phyloP scores from a whole-genome alignment of 2,113 vertebrate genomes.

The Thymallus thymallus region DNA sequence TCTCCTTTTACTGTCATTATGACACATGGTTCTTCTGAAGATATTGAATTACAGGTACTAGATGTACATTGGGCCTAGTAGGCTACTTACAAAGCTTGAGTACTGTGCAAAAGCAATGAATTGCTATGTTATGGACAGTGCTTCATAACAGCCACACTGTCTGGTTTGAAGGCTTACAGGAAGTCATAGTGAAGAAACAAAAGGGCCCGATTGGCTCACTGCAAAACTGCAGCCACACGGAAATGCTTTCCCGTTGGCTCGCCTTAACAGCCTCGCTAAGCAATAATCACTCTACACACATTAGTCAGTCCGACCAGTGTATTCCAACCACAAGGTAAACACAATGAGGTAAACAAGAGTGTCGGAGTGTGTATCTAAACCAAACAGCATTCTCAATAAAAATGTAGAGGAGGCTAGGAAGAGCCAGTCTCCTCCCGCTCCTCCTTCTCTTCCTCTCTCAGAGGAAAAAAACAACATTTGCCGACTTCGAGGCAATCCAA shows the following conservation, averaged over 20 bases:
- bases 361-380: constrained; percentile 11
- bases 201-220: background rate
- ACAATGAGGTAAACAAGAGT: background rate
- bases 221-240: background rate
- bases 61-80: no score
- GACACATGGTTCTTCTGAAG: background rate
- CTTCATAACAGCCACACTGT: background rate
- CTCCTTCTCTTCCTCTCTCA: no score
- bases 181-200: background rate
- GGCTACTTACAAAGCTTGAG: no score
- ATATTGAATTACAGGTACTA: background rate
- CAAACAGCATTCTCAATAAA: background rate
- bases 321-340: no score
- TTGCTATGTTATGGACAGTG: no score
- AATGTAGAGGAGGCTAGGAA: background rate
- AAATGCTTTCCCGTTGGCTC: background rate
- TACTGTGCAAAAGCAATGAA: no score
- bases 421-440: background rate
- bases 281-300: background rate
- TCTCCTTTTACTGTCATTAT: no score
- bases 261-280: background rate
- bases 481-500: background rate
- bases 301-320: no score
- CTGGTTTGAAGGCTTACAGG: background rate
- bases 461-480: background rate